Evolutionary conservation across 2,797 vertebrate species (phyloP).

Genomic region (Acridotheres tristis): DNA sequence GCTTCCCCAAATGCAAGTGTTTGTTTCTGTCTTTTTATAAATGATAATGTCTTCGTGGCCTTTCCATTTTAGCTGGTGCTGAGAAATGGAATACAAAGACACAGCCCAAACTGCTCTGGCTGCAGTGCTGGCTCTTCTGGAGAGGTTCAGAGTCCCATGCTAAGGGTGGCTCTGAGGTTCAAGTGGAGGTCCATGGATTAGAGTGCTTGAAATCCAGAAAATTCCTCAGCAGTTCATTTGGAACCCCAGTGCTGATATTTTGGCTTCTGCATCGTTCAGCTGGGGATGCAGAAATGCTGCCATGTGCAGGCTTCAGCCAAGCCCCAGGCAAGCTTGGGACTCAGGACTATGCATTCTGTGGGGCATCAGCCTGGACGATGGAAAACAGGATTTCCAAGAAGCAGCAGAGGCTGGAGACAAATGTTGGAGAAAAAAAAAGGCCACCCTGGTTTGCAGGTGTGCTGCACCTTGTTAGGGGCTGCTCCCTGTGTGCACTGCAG

Average conservation of each 20-base stretch:
- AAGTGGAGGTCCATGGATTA: neutral
- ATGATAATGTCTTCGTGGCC: neutral
- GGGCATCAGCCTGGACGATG: neutral
- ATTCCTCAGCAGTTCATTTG: neutral
- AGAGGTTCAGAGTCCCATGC: neutral
- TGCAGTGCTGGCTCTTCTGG: neutral
- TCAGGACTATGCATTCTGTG: neutral
- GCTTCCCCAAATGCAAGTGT: conserved; percentile 44
- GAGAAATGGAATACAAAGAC: neutral
- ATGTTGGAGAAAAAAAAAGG: neutral
- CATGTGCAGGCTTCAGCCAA: neutral
- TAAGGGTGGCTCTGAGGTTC: neutral
- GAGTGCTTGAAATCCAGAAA: neutral
- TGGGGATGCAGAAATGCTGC: neutral
- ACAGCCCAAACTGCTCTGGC: neutral
- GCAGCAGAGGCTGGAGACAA: neutral
- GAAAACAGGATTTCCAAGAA: neutral
- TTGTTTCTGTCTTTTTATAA: conserved; percentile 38
- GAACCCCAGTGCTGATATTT: neutral
- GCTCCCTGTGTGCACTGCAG: fast-evolving
- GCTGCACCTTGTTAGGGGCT: fast-evolving
- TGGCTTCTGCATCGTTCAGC: neutral
- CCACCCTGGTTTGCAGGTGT: neutral
- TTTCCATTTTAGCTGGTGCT: neutral
- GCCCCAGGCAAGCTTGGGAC: neutral